phyloP scores from a whole-genome alignment of 2,888 invertebrate species.

The Electrophaes corylata region DNA sequence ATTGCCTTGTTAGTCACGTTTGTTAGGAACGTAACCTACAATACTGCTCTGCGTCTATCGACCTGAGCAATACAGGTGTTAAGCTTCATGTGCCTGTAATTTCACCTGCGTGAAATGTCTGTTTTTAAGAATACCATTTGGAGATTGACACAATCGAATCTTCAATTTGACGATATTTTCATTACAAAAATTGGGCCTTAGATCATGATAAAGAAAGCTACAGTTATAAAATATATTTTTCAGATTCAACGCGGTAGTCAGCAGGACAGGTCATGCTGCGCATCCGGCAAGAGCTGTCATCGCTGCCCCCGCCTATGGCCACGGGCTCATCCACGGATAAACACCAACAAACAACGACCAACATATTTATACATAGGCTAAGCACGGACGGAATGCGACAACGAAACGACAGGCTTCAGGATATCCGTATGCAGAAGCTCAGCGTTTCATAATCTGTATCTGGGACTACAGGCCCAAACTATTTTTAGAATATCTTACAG shows the following conservation, averaged over 20 bases:
- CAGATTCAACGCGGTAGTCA: conserved; percentile 85
- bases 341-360: conserved; percentile 36
- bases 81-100: no score
- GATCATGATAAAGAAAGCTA: no score
- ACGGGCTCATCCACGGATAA: conserved; percentile 69
- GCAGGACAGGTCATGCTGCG: conserved; percentile 82
- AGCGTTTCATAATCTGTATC: conserved; percentile 77
- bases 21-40: no score
- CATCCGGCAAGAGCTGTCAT: conserved; percentile 73
- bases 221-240: conserved; percentile 26
- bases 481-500: conserved; percentile 43
- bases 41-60: no score
- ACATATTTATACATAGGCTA: conserved; percentile 72
- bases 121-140: no score
- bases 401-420: conserved; percentile 34
- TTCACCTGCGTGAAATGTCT: no score
- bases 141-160: no score
- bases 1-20: no score
- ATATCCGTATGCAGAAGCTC: conserved; percentile 48
- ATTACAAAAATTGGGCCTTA: no score
- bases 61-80: no score
- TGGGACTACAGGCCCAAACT: conserved; percentile 70
- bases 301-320: conserved; percentile 66
- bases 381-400: conserved; percentile 65
- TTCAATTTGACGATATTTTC: no score